Evolutionary conservation across 2,888 invertebrate species (phyloP).

Genomic region (Microchrysa polita): DNA sequence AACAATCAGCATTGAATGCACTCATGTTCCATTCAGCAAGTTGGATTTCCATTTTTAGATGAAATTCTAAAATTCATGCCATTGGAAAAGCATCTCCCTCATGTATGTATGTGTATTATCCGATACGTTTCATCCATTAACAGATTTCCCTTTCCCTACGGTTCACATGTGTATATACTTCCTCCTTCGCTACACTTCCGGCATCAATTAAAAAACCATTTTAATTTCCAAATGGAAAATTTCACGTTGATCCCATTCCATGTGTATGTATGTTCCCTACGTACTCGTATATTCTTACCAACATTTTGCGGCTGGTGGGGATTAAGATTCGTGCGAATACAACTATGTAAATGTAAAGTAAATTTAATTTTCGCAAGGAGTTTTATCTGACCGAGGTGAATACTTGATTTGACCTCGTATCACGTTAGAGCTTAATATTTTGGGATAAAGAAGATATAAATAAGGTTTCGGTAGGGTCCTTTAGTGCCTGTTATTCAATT

Average conservation of each 20-base stretch:
- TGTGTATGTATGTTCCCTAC: background rate
- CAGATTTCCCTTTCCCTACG: background rate
- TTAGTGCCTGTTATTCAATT: background rate
- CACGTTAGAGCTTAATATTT: background rate
- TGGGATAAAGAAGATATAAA: background rate
- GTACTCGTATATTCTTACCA: too few species aligned
- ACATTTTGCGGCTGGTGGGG: background rate
- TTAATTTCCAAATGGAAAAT: constrained; percentile 14
- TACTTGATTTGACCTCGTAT: background rate
- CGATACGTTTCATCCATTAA: background rate
- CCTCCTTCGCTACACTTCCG: background rate
- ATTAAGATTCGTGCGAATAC: constrained; percentile 2
- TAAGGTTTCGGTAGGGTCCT: background rate
- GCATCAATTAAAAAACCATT: constrained; percentile 11
- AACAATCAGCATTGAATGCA: too few species aligned
- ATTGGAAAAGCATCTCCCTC: background rate
- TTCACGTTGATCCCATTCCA: background rate
- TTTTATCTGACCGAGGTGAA: background rate
- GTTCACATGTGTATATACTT: background rate
- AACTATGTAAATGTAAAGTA: background rate
- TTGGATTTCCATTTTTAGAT: too few species aligned
- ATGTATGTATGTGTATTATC: background rate
- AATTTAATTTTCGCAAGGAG: constrained; percentile 7
- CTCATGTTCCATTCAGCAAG: too few species aligned
- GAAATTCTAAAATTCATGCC: background rate